A percentile compares a stretch with the other conserved stretches of the same genome.
These are phyloP conservation scores for Antheraea pernyi DNA, from an alignment of 1,140 invertebrate species.

Conservation along the genomic window DNA sequence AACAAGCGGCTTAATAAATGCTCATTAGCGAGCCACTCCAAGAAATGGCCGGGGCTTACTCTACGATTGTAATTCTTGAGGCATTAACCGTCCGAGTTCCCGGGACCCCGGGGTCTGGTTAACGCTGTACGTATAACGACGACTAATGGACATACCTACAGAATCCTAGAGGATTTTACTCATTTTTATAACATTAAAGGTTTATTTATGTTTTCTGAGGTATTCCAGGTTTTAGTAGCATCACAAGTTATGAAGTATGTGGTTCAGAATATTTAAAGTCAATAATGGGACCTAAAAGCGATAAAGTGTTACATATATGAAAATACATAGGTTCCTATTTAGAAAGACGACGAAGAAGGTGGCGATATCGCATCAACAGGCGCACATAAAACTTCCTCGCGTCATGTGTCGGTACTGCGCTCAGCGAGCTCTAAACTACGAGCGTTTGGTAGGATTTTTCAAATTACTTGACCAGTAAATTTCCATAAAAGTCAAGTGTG, in stretches of 20 bases:
- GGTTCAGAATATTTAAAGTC: no score
- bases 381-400: background rate
- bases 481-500: no score
- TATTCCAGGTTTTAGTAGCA: no score
- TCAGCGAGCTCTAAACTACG: background rate
- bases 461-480: no score
- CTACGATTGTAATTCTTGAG: slow-evolving; percentile 5
- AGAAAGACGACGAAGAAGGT: background rate
- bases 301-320: background rate
- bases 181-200: no score
- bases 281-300: background rate
- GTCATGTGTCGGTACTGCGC: background rate
- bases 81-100: background rate
- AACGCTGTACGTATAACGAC: background rate
- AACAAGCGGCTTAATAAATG: slow-evolving; percentile 13
- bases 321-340: background rate
- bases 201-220: no score
- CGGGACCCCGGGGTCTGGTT: background rate
- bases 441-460: background rate
- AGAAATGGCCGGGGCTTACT: background rate
- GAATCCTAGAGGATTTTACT: background rate
- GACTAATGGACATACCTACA: background rate
- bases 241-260: no score
- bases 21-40: background rate
- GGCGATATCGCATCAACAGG: background rate